Evolutionary conservation across 1,140 invertebrate species (phyloP).

Genomic region (Drosophila nebulosa): DNA sequence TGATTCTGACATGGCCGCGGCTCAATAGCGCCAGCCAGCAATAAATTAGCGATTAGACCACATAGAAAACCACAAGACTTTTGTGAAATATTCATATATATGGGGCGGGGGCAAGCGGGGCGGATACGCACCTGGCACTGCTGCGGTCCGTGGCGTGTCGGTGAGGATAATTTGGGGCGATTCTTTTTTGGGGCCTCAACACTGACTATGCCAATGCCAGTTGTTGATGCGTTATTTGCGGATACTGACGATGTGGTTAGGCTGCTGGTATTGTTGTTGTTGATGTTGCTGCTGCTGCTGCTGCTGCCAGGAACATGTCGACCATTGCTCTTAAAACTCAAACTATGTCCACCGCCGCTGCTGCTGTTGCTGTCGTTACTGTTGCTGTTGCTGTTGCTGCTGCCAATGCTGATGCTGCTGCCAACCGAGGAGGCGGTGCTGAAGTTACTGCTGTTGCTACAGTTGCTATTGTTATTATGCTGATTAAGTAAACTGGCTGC

Average conservation of each 20-base stretch:
- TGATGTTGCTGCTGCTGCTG: conserved; percentile 30
- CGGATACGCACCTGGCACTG: conserved; percentile 88
- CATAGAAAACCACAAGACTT: conserved; percentile 13
- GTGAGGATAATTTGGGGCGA: conserved; percentile 88
- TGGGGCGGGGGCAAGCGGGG: background rate
- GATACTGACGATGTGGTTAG: conserved; percentile 27
- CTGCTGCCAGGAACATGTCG: conserved; percentile 39
- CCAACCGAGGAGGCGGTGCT: conserved; percentile 67
- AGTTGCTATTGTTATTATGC: conserved; percentile 69
- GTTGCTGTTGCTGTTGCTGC: conserved; percentile 50
- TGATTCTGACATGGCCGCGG: conserved; percentile 26
- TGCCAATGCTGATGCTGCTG: conserved; percentile 67
- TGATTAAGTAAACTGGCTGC: conserved; percentile 69
- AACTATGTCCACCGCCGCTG: conserved; percentile 38
- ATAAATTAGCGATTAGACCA: conserved; percentile 53
- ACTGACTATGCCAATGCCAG: conserved; percentile 60
- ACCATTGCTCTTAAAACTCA: conserved; percentile 55
- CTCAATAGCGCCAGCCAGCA: conserved; percentile 36
- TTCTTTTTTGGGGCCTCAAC: conserved; percentile 83
- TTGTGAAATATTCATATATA: background rate
- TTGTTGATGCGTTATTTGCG: conserved; percentile 32
- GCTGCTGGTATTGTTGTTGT: conserved; percentile 14
- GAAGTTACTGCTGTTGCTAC: conserved; percentile 71
- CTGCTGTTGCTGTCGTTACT: conserved; percentile 53
- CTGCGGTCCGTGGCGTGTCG: conserved; percentile 89